Percentiles rank a stretch among this genome's conserved stretches.
Conservation (phyloP, 2,888 invertebrate genomes). For the Anagyrus pseudococci region DNA sequence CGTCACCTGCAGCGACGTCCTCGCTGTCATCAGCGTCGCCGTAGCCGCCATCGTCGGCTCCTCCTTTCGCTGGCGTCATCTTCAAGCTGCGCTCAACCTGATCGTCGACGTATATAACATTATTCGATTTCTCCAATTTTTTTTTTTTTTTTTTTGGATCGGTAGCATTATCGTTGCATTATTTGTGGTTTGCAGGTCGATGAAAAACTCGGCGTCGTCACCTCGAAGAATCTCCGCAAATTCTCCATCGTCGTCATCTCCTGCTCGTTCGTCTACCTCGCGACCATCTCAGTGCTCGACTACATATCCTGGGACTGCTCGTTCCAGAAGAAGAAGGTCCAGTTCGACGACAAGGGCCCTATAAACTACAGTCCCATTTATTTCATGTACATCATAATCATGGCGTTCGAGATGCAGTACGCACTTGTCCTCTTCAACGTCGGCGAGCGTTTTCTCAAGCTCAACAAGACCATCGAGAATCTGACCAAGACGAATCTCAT, state of each 20-base stretch:
- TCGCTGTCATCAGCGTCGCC: conserved; percentile 65
- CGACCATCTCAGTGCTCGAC: conserved; percentile 48
- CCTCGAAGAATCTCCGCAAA: conserved; percentile 47
- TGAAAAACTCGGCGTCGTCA: conserved; percentile 46
- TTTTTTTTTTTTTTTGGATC: background rate
- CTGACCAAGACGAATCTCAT: conserved; percentile 49
- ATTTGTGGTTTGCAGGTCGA: conserved; percentile 47
- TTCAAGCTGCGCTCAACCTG: conserved; percentile 65
- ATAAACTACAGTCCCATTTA: conserved; percentile 68
- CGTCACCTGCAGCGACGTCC: conserved; percentile 67
- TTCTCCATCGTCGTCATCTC: conserved; percentile 46
- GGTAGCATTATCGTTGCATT: too few species aligned
- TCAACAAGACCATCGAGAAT: conserved; percentile 65
- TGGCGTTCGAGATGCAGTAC: conserved; percentile 69
- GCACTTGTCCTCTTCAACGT: conserved; percentile 68
- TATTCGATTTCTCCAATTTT: background rate
- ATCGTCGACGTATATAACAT: conserved; percentile 51
- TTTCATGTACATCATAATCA: conserved; percentile 67
- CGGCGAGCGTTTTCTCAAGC: conserved; percentile 65
- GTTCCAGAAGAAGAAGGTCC: background rate
- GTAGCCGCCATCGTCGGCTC: conserved; percentile 66
- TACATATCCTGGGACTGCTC: conserved; percentile 44
- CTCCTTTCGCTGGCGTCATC: conserved; percentile 64
- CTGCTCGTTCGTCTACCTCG: conserved; percentile 44
- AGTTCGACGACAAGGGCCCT: conserved; percentile 50